phyloP scores from a whole-genome alignment of 2,888 invertebrate genomes.

The Pristionchus exspectatus region DNA sequence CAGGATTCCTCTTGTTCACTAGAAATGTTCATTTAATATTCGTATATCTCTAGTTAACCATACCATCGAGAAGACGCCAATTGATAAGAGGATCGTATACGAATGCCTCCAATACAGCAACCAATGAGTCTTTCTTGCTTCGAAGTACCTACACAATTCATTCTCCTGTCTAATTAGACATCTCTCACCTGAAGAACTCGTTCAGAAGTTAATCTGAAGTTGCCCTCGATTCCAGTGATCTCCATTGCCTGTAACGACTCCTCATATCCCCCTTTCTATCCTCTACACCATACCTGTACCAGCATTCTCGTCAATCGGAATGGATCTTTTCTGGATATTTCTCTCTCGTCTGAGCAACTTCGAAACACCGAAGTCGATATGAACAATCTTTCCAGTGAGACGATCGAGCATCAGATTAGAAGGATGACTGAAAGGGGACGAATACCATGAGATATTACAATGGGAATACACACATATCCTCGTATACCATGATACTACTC shows the following conservation, averaged over 20 bases:
- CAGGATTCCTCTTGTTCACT: constrained; percentile 17
- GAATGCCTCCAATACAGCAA: constrained; percentile 99
- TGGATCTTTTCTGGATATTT: constrained; percentile 99
- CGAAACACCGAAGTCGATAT: constrained; percentile 99
- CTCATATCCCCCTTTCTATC: constrained; percentile 82
- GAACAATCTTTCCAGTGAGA: constrained; percentile 97
- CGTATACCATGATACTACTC: too few relatives aligned
- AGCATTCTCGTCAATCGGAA: constrained; percentile 98
- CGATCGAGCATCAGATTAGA: constrained; percentile 99
- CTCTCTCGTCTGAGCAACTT: constrained; percentile 98
- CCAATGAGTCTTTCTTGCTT: constrained; percentile 87
- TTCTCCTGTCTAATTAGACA: background rate
- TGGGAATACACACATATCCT: background rate
- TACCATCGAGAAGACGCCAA: constrained; percentile 89
- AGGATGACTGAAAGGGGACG: constrained; percentile 87
- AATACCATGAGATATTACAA: background rate
- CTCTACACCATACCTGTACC: constrained; percentile 90
- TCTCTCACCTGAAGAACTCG: constrained; percentile 89
- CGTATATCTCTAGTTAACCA: background rate
- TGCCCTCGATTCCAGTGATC: constrained; percentile 98
- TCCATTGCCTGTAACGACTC: constrained; percentile 77
- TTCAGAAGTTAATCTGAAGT: constrained; percentile 96
- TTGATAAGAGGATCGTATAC: constrained; percentile 98
- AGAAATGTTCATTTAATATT: background rate
- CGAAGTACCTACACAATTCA: constrained; percentile 54